Conservation (phyloP, 2,888 invertebrate species). For the Agelastica alni region DNA sequence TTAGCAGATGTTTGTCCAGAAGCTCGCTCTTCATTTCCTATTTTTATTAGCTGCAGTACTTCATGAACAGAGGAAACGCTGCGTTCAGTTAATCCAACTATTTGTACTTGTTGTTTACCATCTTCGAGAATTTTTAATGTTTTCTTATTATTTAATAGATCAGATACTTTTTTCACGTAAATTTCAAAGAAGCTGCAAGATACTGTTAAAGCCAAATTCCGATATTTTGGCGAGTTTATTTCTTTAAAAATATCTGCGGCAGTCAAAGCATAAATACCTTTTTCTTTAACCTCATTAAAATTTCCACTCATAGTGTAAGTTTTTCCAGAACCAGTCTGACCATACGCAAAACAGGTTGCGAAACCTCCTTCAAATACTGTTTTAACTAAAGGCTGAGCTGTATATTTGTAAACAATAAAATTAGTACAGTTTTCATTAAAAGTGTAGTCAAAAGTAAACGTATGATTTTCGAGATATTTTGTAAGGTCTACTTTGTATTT, state of each 20-base stretch:
- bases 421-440: conserved; percentile 96
- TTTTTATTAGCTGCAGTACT: conserved; percentile 88
- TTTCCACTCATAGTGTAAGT: conserved; percentile 99
- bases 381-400: conserved; percentile 96
- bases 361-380: conserved; percentile 98
- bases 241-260: conserved; percentile 90
- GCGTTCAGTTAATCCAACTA: conserved; percentile 93
- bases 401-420: conserved; percentile 97
- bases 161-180: conserved; percentile 96
- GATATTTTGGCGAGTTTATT: conserved; percentile 78
- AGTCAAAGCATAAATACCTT: conserved; percentile 97
- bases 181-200: conserved; percentile 99
- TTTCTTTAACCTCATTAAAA: conserved; percentile 89
- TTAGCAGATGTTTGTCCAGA: conserved; percentile 98
- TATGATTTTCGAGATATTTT: conserved; percentile 96
- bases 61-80: conserved; percentile 89
- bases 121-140: conserved; percentile 95
- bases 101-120: conserved; percentile 96
- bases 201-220: conserved; percentile 81
- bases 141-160: conserved; percentile 86
- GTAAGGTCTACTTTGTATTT: conserved; percentile 96
- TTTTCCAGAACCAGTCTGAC: conserved; percentile 97
- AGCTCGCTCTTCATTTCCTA: conserved; percentile 87
- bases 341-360: conserved; percentile 99
- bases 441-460: conserved; percentile 97